Evolutionary conservation across 2,113 vertebrate species (phyloP).

Genomic region (Peucedramus taeniatus): DNA sequence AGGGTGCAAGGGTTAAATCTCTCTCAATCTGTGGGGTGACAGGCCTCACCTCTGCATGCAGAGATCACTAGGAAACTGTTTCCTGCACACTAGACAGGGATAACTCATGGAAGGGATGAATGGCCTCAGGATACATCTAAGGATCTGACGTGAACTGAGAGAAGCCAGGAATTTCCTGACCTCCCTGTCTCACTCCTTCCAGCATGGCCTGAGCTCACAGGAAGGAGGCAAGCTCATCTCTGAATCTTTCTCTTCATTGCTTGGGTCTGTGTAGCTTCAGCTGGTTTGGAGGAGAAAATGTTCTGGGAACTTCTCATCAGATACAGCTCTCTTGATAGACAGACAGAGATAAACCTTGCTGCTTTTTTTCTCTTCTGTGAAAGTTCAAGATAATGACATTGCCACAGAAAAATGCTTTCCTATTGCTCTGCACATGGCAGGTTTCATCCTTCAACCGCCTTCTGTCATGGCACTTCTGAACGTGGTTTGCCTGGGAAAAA

Average conservation of each 20-base stretch:
- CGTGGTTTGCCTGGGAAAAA: slow-evolving; percentile 11
- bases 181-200: slow-evolving; percentile 52
- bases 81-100: slow-evolving; percentile 5
- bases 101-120: slow-evolving; percentile 53
- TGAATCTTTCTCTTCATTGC: slow-evolving; percentile 23
- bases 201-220: slow-evolving; percentile 47
- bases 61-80: neutral
- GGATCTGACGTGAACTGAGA: slow-evolving; percentile 34
- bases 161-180: slow-evolving; percentile 64
- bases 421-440: slow-evolving; percentile 23
- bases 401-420: slow-evolving; percentile 51
- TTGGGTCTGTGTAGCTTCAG: slow-evolving; percentile 40
- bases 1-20: neutral
- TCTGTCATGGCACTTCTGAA: slow-evolving; percentile 37
- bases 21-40: neutral
- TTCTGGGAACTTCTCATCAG: slow-evolving; percentile 66
- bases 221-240: slow-evolving; percentile 49
- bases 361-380: slow-evolving; percentile 9
- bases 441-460: slow-evolving; percentile 26
- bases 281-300: slow-evolving; percentile 44
- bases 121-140: slow-evolving; percentile 46
- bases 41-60: neutral
- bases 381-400: slow-evolving; percentile 64
- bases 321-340: slow-evolving; percentile 49
- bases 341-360: slow-evolving; percentile 53